phyloP scores from a whole-genome alignment of 2,888 invertebrate genomes.

The Augiades crinisus region DNA sequence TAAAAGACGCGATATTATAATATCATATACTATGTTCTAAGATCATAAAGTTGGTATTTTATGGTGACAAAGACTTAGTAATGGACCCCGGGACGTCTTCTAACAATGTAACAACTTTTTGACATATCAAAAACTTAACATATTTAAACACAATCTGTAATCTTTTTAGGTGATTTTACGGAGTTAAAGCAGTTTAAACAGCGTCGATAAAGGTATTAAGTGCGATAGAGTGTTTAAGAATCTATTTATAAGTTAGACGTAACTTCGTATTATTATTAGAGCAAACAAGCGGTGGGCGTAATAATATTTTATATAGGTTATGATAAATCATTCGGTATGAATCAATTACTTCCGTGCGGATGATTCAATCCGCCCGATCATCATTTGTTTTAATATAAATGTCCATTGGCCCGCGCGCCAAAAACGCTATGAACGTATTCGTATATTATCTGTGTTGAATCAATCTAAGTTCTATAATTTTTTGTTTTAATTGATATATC shows the following conservation, averaged over 20 bases:
- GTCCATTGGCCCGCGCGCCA: constrained; percentile 6
- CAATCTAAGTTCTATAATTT: background rate
- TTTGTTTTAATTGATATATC: background rate
- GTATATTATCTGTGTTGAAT: background rate
- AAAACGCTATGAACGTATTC: constrained; percentile 7
- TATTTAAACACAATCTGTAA: too few relatives aligned
- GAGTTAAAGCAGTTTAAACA: too few relatives aligned
- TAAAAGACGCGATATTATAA: too few relatives aligned
- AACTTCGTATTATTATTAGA: constrained; percentile 3
- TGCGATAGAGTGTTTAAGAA: background rate
- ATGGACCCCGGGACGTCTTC: too few relatives aligned
- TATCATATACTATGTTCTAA: too few relatives aligned
- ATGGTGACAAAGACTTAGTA: too few relatives aligned
- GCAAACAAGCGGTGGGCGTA: background rate
- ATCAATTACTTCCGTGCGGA: constrained; percentile 23
- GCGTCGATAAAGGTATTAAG: background rate
- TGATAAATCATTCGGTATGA: constrained; percentile 20
- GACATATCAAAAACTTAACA: too few relatives aligned
- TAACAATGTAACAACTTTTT: too few relatives aligned
- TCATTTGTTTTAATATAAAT: constrained; percentile 24
- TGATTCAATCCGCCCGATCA: constrained; percentile 18
- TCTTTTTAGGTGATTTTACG: too few relatives aligned
- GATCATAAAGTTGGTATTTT: too few relatives aligned
- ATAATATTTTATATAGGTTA: constrained; percentile 7
- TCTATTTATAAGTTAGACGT: constrained; percentile 1